A percentile compares a stretch with the other conserved stretches of the same genome.
Conservation (phyloP, 2,888 invertebrate genomes). For the Monoplex corrugatus region DNA sequence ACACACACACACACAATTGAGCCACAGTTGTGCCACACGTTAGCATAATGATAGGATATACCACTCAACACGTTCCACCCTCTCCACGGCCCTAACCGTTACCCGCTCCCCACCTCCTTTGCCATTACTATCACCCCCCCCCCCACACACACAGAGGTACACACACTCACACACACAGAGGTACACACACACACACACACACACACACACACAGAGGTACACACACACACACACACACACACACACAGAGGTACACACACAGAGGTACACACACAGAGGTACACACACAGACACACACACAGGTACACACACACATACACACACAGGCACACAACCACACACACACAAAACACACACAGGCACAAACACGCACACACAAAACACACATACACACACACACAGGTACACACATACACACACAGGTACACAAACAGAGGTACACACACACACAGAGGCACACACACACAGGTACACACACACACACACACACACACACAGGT, state of each 20-base stretch:
- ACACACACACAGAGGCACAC: background rate
- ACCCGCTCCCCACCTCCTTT: background rate
- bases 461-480: background rate
- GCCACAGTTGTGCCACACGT: too few relatives aligned
- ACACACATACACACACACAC: slow-evolving; percentile 22
- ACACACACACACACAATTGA: background rate
- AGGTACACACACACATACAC: background rate
- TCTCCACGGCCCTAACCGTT: too few relatives aligned
- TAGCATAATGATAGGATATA: too few relatives aligned
- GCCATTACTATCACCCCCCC: background rate
- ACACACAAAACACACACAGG: background rate
- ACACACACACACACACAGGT: background rate
- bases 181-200: background rate
- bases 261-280: background rate
- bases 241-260: background rate
- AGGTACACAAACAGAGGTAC: background rate
- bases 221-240: background rate
- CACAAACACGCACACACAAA: background rate
- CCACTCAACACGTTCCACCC: too few relatives aligned
- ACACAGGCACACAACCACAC: background rate
- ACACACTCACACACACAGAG: too few relatives aligned
- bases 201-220: background rate
- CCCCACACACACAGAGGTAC: background rate
- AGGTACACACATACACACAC: background rate
- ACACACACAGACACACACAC: background rate